Evolutionary conservation across 2,113 vertebrate species (phyloP).

Genomic region (Octodon degus): DNA sequence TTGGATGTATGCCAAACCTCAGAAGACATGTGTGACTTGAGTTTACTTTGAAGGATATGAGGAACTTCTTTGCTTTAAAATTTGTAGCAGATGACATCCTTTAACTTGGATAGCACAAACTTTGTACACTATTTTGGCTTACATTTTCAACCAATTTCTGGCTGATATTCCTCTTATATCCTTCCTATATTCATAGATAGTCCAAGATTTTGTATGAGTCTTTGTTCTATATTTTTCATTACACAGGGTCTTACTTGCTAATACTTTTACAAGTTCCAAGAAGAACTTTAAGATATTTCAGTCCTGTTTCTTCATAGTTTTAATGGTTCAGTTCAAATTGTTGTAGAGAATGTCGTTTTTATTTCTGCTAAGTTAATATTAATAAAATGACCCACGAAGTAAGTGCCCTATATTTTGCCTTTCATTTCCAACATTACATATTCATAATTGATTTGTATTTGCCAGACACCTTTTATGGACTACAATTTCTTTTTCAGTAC

Average conservation of each 20-base stretch:
- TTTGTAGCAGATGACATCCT: background rate
- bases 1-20: background rate
- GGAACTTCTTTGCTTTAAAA: background rate
- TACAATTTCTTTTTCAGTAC: background rate
- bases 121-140: background rate
- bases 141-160: background rate
- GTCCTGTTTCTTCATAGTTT: background rate
- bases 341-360: background rate
- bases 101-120: background rate
- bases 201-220: background rate
- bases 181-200: background rate
- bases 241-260: background rate
- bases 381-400: background rate
- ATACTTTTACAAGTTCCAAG: conserved; percentile 18
- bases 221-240: background rate
- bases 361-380: background rate
- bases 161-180: background rate
- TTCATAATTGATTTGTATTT: background rate
- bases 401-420: background rate
- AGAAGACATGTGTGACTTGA: background rate
- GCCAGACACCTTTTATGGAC: background rate
- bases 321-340: conserved; percentile 51
- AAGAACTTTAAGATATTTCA: background rate
- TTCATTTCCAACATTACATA: background rate
- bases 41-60: background rate